phyloP scores from a whole-genome alignment of 2,113 vertebrate genomes.

The Xiphias gladius region DNA sequence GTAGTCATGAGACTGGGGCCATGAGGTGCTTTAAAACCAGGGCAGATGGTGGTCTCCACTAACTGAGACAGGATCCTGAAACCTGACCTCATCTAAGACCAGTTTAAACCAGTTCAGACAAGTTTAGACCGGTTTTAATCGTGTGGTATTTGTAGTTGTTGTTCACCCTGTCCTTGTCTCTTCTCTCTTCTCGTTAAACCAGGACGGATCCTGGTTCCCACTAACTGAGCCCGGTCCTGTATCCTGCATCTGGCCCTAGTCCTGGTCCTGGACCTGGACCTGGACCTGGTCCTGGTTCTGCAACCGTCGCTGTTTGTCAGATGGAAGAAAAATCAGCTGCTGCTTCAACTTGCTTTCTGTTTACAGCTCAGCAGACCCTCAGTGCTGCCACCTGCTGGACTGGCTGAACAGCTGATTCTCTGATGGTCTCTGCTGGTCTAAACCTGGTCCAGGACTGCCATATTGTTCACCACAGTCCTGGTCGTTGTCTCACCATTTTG shows the following conservation, averaged over 20 bases:
- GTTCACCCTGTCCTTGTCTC: background rate
- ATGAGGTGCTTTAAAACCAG: too few relatives aligned
- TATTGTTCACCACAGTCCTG: too few relatives aligned
- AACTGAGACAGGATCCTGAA: too few relatives aligned
- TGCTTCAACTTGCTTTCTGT: slow-evolving; percentile 25
- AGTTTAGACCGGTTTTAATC: background rate
- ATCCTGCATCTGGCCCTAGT: background rate
- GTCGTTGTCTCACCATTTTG: too few relatives aligned
- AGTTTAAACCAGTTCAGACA: background rate
- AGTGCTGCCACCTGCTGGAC: slow-evolving; percentile 44
- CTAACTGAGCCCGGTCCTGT: slow-evolving; percentile 17
- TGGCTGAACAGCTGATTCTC: slow-evolving; percentile 3
- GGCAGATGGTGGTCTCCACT: too few relatives aligned
- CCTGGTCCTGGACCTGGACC: background rate
- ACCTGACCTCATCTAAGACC: background rate
- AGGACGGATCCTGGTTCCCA: slow-evolving; percentile 55
- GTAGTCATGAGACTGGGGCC: too few relatives aligned
- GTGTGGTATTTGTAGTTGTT: background rate
- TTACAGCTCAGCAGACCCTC: background rate
- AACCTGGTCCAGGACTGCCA: slow-evolving; percentile 5
- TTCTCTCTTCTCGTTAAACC: background rate
- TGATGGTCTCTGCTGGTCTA: slow-evolving; percentile 1
- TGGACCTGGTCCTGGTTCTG: background rate
- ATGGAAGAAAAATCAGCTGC: background rate
- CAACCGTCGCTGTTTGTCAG: background rate